These are phyloP conservation scores for Brachylomia viminalis DNA, from an alignment of 2,888 invertebrate species.

Conservation along the genomic window DNA sequence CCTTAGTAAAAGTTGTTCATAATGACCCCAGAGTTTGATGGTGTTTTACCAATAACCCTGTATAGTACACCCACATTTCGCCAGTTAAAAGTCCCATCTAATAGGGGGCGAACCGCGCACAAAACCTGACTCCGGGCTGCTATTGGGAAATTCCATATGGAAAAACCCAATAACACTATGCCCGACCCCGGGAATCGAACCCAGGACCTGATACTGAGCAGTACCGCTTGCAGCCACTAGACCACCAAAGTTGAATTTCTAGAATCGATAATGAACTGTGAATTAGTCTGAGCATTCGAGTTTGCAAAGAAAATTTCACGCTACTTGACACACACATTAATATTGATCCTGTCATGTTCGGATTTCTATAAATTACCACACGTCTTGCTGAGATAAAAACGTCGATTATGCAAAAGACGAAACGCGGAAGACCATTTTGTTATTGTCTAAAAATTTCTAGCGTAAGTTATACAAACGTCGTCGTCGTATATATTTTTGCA, in stretches of 20 bases:
- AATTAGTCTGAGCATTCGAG: background rate
- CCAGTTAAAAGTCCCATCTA: background rate
- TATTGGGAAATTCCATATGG: background rate
- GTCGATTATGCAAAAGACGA: conserved; percentile 24
- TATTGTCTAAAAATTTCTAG: conserved; percentile 18
- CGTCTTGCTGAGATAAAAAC: conserved; percentile 26
- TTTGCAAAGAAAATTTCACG: background rate
- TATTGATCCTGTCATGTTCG: conserved; percentile 6
- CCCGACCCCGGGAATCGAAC: background rate
- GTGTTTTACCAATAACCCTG: too few species aligned
- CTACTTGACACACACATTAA: background rate
- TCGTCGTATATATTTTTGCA: conserved; percentile 30
- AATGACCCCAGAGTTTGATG: too few species aligned
- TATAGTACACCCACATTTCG: background rate
- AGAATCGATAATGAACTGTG: background rate
- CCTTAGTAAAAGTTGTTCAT: too few species aligned
- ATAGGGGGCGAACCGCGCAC: background rate
- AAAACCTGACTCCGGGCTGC: background rate
- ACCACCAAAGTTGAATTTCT: background rate
- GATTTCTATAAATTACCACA: conserved; percentile 20
- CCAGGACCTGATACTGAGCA: background rate
- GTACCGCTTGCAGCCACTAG: too few species aligned
- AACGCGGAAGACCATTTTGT: conserved; percentile 45
- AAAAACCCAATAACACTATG: background rate
- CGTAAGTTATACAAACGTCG: conserved; percentile 8